Conservation (phyloP, 1,140 invertebrate species). For the Drosophila guanche region DNA sequence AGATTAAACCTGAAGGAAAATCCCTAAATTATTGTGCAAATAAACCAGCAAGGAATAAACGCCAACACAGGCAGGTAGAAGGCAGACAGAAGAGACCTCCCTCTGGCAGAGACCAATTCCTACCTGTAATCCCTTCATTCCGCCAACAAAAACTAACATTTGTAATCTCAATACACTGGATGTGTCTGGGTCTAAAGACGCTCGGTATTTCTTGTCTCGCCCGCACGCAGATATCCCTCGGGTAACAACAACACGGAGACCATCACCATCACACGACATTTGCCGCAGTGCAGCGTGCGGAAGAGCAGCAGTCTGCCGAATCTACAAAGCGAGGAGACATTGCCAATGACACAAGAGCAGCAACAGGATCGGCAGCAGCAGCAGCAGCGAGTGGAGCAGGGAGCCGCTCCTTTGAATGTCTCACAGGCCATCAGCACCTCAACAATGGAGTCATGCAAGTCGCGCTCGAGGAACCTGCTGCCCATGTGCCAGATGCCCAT, state of each 20-base stretch:
- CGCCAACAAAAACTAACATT: conserved; percentile 42
- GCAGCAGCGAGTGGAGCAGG: conserved; percentile 29
- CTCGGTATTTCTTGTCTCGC: conserved; percentile 71
- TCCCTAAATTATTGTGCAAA: conserved; percentile 45
- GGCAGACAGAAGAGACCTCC: background rate
- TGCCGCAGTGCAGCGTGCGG: conserved; percentile 79
- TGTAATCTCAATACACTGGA: conserved; percentile 53
- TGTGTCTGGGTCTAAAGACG: conserved; percentile 75
- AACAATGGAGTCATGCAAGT: conserved; percentile 85
- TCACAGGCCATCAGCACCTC: conserved; percentile 85
- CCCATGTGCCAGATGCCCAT: conserved; percentile 84
- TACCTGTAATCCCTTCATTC: conserved; percentile 38
- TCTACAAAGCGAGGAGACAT: conserved; percentile 82
- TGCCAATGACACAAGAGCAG: conserved; percentile 33
- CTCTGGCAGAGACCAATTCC: conserved; percentile 43
- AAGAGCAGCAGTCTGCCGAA: conserved; percentile 92
- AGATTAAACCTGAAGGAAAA: conserved; percentile 26
- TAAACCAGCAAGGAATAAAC: conserved; percentile 18
- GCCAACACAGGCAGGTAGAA: conserved; percentile 36
- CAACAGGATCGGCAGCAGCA: conserved; percentile 43
- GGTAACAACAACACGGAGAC: conserved; percentile 88
- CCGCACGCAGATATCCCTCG: conserved; percentile 87
- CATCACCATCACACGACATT: conserved; percentile 66
- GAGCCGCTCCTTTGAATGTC: conserved; percentile 69
- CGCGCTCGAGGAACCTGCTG: conserved; percentile 70